Conservation (phyloP, 1,140 invertebrate species). For the Oryctes rhinoceros region DNA sequence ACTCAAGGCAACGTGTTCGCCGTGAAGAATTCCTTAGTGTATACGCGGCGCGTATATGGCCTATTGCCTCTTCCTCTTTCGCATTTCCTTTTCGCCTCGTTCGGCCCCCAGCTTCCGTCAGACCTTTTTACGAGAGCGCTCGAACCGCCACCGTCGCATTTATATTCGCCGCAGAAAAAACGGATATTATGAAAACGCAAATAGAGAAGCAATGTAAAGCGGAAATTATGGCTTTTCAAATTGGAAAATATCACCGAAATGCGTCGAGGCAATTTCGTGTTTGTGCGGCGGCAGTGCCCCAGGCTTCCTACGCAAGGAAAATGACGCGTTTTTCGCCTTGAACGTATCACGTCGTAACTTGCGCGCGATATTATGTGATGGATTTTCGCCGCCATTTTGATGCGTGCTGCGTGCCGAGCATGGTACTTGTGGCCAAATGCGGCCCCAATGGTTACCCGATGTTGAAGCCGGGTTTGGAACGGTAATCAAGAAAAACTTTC, state of each 20-base stretch:
- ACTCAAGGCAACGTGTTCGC: neutral
- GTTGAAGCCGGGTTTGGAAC: too few species aligned
- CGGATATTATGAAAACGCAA: conserved; percentile 5
- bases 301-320: neutral
- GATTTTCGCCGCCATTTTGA: neutral
- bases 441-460: too few species aligned
- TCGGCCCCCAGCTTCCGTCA: too few species aligned
- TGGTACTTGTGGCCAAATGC: neutral
- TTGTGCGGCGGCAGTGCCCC: neutral
- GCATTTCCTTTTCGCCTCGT: neutral
- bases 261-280: neutral
- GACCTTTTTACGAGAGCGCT: neutral
- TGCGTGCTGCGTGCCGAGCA: neutral
- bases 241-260: conserved; percentile 4
- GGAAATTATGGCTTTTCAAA: conserved; percentile 15
- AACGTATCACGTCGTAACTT: conserved; percentile 9
- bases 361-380: neutral
- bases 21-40: neutral
- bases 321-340: neutral
- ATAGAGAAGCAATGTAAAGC: conserved; percentile 10
- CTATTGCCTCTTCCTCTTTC: neutral
- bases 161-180: neutral
- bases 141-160: neutral
- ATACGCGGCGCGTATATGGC: neutral
- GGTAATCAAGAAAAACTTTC: too few species aligned